These are phyloP conservation scores for Nematopogon swammerdamellus DNA, from an alignment of 2,888 invertebrate species.

Conservation along the genomic window DNA sequence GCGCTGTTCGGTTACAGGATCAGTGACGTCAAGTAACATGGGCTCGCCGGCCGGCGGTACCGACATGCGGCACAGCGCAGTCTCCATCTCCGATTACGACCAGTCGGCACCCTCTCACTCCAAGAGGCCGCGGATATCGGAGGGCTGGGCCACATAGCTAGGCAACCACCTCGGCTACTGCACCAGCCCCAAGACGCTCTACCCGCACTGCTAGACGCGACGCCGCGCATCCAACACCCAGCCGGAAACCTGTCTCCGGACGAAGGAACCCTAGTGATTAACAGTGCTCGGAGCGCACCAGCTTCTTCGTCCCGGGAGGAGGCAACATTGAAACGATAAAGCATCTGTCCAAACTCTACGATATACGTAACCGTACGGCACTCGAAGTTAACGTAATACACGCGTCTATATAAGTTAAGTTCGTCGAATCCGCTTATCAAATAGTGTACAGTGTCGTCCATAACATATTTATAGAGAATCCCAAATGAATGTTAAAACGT, in stretches of 20 bases:
- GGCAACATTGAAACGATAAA: conserved; percentile 1
- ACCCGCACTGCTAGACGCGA: conserved; percentile 46
- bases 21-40: conserved; percentile 80
- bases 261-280: too few species aligned
- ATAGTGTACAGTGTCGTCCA: neutral
- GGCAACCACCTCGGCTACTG: conserved; percentile 47
- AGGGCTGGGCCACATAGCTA: conserved; percentile 90
- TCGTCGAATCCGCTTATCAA: neutral
- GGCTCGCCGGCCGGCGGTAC: conserved; percentile 64
- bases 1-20: conserved; percentile 64
- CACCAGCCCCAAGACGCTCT: conserved; percentile 45
- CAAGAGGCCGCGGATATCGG: conserved; percentile 84
- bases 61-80: conserved; percentile 43
- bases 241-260: too few species aligned
- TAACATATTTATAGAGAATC: neutral
- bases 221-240: neutral
- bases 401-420: neutral
- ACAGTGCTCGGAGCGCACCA: neutral
- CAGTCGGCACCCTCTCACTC: conserved; percentile 49
- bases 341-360: conserved; percentile 1
- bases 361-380: conserved; percentile 1
- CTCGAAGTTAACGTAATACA: neutral
- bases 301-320: too few species aligned
- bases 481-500: neutral
- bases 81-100: conserved; percentile 49